Conservation (phyloP, 2,113 vertebrate genomes). For the Mormyrus lacerda region DNA sequence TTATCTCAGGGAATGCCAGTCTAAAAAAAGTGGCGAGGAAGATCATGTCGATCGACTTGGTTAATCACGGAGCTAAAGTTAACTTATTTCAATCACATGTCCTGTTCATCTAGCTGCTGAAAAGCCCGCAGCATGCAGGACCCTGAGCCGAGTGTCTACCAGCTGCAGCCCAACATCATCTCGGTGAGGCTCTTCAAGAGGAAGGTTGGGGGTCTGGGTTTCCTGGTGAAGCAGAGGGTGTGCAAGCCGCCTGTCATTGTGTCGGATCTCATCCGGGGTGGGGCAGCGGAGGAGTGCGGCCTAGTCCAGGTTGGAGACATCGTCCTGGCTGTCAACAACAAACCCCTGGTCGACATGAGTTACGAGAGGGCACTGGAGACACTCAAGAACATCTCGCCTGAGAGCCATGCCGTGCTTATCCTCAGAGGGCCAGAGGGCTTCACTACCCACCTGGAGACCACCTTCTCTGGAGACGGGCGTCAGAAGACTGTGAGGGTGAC, state of each 20-base stretch:
- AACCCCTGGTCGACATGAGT: conserved; percentile 83
- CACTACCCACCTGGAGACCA: conserved; percentile 94
- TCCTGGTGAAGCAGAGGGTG: conserved; percentile 89
- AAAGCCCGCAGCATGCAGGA: conserved; percentile 73
- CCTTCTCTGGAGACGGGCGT: conserved; percentile 79
- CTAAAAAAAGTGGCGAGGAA: conserved; percentile 9
- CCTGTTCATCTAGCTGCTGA: not conserved
- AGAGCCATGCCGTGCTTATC: conserved; percentile 90
- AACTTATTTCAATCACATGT: conserved; percentile 6
- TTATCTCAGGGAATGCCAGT: conserved; percentile 1
- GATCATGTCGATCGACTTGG: not conserved
- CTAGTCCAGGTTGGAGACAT: conserved; percentile 95
- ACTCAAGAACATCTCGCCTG: conserved; percentile 77
- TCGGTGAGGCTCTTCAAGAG: conserved; percentile 92
- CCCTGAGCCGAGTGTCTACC: conserved; percentile 77
- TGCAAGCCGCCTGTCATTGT: conserved; percentile 89
- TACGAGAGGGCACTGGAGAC: conserved; percentile 84
- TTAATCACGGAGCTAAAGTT: conserved; percentile 23
- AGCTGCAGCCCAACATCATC: conserved; percentile 95
- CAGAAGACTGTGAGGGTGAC: conserved; percentile 86
- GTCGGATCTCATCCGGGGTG: conserved; percentile 88
- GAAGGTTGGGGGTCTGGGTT: conserved; percentile 88
- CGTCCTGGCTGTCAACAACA: conserved; percentile 86
- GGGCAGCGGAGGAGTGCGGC: conserved; percentile 88
- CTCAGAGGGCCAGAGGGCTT: conserved; percentile 90